Evolutionary conservation across 2,797 vertebrate species (phyloP), one percentile per base, ranked within the genome.

Genomic region (Artibeus lituratus): DNA sequence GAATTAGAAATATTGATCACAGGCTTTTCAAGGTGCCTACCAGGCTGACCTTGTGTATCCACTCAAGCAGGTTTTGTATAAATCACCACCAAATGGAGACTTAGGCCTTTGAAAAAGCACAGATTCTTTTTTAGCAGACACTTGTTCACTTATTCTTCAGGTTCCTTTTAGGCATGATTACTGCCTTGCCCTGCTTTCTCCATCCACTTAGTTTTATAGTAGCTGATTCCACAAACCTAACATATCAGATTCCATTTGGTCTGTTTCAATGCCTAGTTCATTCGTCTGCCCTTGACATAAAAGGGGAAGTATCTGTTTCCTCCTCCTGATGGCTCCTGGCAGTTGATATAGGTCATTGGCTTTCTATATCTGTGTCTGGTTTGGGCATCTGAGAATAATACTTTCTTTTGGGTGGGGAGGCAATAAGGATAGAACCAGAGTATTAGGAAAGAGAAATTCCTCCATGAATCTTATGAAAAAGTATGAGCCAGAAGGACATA

Each of bases 231-330:
- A 84, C 37, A 94, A 65, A 92, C 57, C 70, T 92, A 92, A 69
- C 32, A 47, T 96, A 83, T 26, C 72, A 93, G 92, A 93, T 94
- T 78, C 32, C 47, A 78, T 39, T 82, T 93, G 21, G 4, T 81
- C 69, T 76, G 10, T 82, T 94, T 91, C 76, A 44, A 14, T 57
- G 12, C 29, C 80, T 91, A 57, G 81, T 90, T 94, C 86, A 44
- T 95, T 80, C 69, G 42, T 57, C 59, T 96, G n/a, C 51, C 76
- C 90, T 95, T 84, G 86, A 67, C 15, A 87, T 73, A 65, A 72
- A 51, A 70, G 9, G 51, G 24, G 19, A 86, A 57, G 26, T 93
- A 37, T 81, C 73, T 92, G 32, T 85, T 95, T 42, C 32, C 19
- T 80, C 22, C 37, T 22, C 0, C 65, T 19, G 24, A 44, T 47